Evolutionary conservation across 1,140 invertebrate genomes (phyloP).

Genomic region (Calephelis virginiensis): DNA sequence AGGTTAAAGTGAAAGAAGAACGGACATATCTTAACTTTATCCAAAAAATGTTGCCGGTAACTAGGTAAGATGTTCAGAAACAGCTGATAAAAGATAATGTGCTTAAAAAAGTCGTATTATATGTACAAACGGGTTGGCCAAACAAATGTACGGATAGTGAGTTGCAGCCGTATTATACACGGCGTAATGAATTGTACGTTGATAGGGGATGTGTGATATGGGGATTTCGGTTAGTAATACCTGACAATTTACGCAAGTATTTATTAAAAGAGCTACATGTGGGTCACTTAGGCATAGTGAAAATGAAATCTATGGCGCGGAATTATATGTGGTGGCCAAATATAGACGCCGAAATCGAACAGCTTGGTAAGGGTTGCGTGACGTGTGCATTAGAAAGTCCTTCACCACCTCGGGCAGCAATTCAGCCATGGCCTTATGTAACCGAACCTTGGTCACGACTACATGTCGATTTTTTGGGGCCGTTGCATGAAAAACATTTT

Average conservation of each 20-base stretch:
- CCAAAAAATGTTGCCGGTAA: slow-evolving; percentile 32
- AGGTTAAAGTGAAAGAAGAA: slow-evolving; percentile 17
- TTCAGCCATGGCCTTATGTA: slow-evolving; percentile 30
- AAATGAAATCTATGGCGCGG: slow-evolving; percentile 26
- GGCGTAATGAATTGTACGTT: slow-evolving; percentile 36
- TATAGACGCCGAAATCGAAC: slow-evolving; percentile 61
- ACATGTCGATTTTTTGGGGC: slow-evolving; percentile 22
- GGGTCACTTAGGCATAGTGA: slow-evolving; percentile 25
- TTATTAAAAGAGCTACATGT: slow-evolving; percentile 33
- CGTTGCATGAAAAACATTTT: slow-evolving; percentile 29
- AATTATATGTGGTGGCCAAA: slow-evolving; percentile 66
- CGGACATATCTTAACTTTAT: slow-evolving; percentile 33
- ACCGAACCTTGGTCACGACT: slow-evolving; percentile 26
- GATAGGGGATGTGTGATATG: slow-evolving; percentile 35
- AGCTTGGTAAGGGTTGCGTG: slow-evolving; percentile 21
- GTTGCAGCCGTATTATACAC: slow-evolving; percentile 25
- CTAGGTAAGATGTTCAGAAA: slow-evolving; percentile 9
- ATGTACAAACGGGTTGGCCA: slow-evolving; percentile 34
- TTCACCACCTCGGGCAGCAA: slow-evolving; percentile 23
- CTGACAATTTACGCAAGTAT: slow-evolving; percentile 8
- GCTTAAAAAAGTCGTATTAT: slow-evolving; percentile 20
- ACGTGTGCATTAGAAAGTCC: slow-evolving; percentile 24
- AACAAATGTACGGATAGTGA: background rate
- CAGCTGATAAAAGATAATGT: slow-evolving; percentile 17
- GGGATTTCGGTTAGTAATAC: slow-evolving; percentile 35